Base-by-base conservation (phyloP, 2,113 vertebrate genomes). In the Thamnophis sirtalis region DNA sequence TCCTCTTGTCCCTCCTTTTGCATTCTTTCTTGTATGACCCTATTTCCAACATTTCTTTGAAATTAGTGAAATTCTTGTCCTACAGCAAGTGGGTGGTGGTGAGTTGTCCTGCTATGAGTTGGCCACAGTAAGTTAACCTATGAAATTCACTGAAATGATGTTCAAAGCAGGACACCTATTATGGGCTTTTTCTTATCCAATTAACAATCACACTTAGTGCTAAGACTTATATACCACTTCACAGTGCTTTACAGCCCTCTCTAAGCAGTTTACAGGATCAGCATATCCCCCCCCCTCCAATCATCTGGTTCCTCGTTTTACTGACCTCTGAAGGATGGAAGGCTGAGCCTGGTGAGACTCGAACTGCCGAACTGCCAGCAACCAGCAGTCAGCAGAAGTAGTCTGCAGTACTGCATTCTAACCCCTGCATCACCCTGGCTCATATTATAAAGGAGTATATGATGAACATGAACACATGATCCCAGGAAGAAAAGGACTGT, bases 71-170 rank as follows among this genome's bases (percentile, higher is more conserved):
- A n/a, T 68, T 68, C 63, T 68, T 68, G 63, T n/a, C 63, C 28
- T 68, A 11, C 28, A 33, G 28, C 28, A n/a, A 33, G 28, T 13
- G 6, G 63, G 28, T 2, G 0, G 11, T 15, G 63, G 5, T 4
- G 2, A n/a, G 28, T 33, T n/a, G 26, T 63, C 58, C 58, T 28
- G 24, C 9, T 3, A 0, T 28, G 58, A 60, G 58, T 28, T 11
- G 58, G 10, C 10, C 60, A 63, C 60, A 63, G 60, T 9, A 24
- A 60, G 1, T 63, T 15, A 63, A 15, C 84, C 26, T 19, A 9
- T 33, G 3, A 26, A 94, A 21, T 15, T 93, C 85, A 93, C 92
- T 90, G 68, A 93, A 92, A 93, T 1, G 21, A n/a, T 63, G 94
- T 93, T 55, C 33, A 54, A 80, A 90, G 49, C 50, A 89, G 8